These are phyloP conservation scores for Tetheella fluctuosa DNA, from an alignment of 2,888 invertebrate genomes.

Conservation along the genomic window DNA sequence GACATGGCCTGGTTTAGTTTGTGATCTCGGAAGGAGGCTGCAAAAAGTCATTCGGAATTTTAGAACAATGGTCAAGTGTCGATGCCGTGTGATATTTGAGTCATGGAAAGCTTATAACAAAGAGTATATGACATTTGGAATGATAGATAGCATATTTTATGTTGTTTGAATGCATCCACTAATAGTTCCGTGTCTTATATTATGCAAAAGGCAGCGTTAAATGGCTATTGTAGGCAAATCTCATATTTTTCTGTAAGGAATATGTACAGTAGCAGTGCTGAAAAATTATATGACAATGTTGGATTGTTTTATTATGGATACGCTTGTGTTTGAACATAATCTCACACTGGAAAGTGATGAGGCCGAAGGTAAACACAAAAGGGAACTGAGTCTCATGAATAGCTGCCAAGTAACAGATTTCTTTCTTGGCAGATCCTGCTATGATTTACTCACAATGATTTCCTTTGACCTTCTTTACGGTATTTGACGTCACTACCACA, in stretches of 20 bases:
- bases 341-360: too few species aligned
- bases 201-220: slow-evolving; percentile 10
- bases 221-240: background rate
- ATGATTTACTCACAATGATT: too few species aligned
- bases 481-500: background rate
- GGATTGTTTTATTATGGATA: background rate
- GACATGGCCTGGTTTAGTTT: slow-evolving; percentile 56
- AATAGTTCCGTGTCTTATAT: slow-evolving; percentile 11
- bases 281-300: too few species aligned
- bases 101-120: slow-evolving; percentile 19
- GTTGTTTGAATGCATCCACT: slow-evolving; percentile 17
- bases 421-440: too few species aligned
- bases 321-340: too few species aligned
- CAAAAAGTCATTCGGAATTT: slow-evolving; percentile 22
- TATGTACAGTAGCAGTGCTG: background rate
- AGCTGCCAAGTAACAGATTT: too few species aligned
- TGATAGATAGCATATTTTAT: slow-evolving; percentile 19
- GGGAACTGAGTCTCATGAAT: too few species aligned
- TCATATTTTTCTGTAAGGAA: background rate
- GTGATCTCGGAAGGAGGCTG: slow-evolving; percentile 29
- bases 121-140: slow-evolving; percentile 22
- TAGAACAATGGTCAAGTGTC: slow-evolving; percentile 39
- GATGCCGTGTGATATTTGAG: slow-evolving; percentile 28
- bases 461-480: too few species aligned
- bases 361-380: too few species aligned